A percentile compares a stretch with the other conserved stretches of the same genome.
phyloP scores from a whole-genome alignment of 2,113 vertebrate genomes.

The Stegostoma tigrinum region DNA sequence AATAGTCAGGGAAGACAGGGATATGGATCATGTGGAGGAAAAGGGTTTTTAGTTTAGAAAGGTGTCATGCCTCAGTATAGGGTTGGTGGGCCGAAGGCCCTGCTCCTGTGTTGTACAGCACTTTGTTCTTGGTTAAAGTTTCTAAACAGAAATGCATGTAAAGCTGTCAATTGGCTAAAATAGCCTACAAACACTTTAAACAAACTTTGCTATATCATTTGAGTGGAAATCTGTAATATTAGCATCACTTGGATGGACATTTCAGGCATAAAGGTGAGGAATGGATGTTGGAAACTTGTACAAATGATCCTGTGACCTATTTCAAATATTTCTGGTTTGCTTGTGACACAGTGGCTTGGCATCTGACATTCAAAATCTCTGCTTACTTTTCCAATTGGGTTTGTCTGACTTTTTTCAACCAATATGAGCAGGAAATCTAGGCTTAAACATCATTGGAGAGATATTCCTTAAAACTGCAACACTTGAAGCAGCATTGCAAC shows the following conservation, averaged over 20 bases:
- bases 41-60: too few relatives aligned
- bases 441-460: background rate
- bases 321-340: background rate
- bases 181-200: background rate
- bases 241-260: background rate
- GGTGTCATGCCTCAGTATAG: too few relatives aligned
- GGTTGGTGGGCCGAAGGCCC: too few relatives aligned
- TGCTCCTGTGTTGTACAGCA: too few relatives aligned
- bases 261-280: background rate
- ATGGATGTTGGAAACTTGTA: background rate
- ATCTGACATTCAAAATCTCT: background rate
- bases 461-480: too few relatives aligned
- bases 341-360: background rate
- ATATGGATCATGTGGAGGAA: too few relatives aligned
- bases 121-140: background rate
- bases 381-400: background rate
- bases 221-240: background rate
- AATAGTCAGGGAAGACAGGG: too few relatives aligned
- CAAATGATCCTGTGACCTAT: background rate
- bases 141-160: background rate
- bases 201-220: background rate
- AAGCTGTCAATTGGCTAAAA: background rate
- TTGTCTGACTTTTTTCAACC: background rate
- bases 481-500: too few relatives aligned
- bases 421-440: background rate